Evolutionary conservation across 1,140 invertebrate species (phyloP).

Genomic region (Andricus grossulariae): DNA sequence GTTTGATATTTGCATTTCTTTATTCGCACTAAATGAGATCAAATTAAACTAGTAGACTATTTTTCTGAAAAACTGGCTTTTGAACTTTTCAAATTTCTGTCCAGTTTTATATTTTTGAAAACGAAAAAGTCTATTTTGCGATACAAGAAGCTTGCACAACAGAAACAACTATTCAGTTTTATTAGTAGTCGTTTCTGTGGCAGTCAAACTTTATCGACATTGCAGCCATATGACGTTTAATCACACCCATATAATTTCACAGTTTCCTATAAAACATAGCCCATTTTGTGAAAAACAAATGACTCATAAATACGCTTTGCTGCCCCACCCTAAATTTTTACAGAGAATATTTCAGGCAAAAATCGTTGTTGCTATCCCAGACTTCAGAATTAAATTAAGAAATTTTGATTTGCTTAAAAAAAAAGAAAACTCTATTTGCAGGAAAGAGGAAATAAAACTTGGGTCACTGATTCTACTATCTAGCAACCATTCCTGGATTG

Average conservation of each 20-base stretch:
- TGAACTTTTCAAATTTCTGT: too few relatives aligned
- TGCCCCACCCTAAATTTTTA: not conserved
- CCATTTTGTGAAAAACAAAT: constrained; percentile 1
- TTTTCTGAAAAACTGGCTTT: too few relatives aligned
- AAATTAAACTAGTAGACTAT: too few relatives aligned
- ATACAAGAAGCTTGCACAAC: not conserved
- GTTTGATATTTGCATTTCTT: not conserved
- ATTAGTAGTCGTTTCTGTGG: not conserved
- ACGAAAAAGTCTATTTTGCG: too few relatives aligned
- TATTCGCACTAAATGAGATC: not conserved
- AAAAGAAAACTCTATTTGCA: not conserved
- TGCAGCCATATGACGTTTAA: constrained; percentile 28
- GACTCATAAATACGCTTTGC: not conserved
- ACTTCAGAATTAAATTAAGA: too few relatives aligned
- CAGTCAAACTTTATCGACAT: constrained; percentile 21
- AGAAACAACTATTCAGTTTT: constrained; percentile 3
- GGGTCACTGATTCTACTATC: constrained; percentile 6
- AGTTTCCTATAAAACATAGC: constrained; percentile 1
- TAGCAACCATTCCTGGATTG: not conserved
- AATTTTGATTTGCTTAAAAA: not conserved
- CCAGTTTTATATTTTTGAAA: not conserved
- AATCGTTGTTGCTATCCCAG: too few relatives aligned
- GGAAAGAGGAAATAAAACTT: not conserved
- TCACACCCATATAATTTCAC: constrained; percentile 18
- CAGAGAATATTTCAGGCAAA: too few relatives aligned